Percentiles rank a stretch among this genome's conserved stretches.
phyloP scores from a whole-genome alignment of 2,888 invertebrate genomes.

The Conomelus anceps region DNA sequence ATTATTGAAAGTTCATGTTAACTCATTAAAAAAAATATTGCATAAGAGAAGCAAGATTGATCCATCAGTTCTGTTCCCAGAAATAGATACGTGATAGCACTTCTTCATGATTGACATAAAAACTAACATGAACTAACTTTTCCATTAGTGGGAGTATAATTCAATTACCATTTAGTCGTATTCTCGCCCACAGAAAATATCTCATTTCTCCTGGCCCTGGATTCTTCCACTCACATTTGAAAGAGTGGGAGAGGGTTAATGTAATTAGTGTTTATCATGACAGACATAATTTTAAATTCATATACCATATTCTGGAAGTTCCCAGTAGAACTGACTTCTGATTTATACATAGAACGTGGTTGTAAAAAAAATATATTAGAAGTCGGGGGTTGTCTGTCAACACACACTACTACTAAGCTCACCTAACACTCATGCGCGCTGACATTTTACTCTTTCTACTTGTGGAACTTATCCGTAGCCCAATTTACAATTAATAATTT shows the following conservation, averaged over 20 bases:
- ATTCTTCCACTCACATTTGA: neutral
- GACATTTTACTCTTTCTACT: too few species aligned
- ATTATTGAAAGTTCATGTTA: too few species aligned
- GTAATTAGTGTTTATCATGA: neutral
- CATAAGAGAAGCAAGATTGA: too few species aligned
- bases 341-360: neutral
- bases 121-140: neutral
- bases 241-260: neutral
- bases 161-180: neutral
- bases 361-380: neutral
- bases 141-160: neutral
- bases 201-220: neutral
- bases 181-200: neutral
- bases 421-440: too few species aligned
- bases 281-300: neutral
- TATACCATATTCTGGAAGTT: neutral
- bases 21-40: too few species aligned
- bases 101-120: neutral
- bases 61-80: neutral
- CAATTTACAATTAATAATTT: too few species aligned
- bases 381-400: neutral
- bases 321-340: neutral
- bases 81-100: neutral
- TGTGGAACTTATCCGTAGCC: too few species aligned
- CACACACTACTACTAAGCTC: too few species aligned